These are phyloP conservation scores for Sternarchorhynchus goeldii DNA, from an alignment of 2,797 vertebrate genomes.

Conservation along the genomic window DNA sequence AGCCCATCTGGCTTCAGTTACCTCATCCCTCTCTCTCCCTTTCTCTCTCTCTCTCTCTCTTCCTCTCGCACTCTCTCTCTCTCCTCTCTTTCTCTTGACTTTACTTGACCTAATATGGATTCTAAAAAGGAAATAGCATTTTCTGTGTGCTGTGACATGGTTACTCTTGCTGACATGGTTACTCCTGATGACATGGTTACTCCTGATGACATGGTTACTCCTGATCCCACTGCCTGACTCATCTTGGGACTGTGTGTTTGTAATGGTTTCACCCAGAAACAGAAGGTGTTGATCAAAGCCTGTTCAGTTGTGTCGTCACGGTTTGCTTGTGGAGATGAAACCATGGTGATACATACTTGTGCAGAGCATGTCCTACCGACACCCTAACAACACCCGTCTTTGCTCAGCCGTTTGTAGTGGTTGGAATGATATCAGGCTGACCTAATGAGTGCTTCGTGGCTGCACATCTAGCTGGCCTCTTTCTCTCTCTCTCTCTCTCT, in stretches of 20 bases:
- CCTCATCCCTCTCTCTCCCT: constrained; percentile 19
- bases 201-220: background rate
- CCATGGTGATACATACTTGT: constrained; percentile 21
- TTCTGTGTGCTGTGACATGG: constrained; percentile 8
- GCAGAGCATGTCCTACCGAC: constrained; percentile 9
- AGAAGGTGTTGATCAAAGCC: background rate
- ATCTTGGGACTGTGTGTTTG: constrained; percentile 23
- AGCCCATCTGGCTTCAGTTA: constrained; percentile 49
- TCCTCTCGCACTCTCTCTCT: background rate
- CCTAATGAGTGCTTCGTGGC: constrained; percentile 41
- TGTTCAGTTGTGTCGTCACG: background rate
- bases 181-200: too few relatives aligned
- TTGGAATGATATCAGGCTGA: constrained; percentile 54
- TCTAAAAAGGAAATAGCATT: constrained; percentile 36
- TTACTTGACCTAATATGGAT: constrained; percentile 68
- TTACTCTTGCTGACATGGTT: background rate
- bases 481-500: constrained; percentile 36
- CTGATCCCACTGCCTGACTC: constrained; percentile 22
- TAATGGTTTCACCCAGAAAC: background rate
- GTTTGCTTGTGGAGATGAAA: background rate
- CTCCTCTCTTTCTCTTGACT: constrained; percentile 43
- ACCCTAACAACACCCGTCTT: background rate
- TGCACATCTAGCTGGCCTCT: constrained; percentile 21
- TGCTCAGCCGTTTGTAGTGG: constrained; percentile 45
- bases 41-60: constrained; percentile 17